phyloP scores from a whole-genome alignment of 2,888 invertebrate genomes.

The Eupithecia exiguata region DNA sequence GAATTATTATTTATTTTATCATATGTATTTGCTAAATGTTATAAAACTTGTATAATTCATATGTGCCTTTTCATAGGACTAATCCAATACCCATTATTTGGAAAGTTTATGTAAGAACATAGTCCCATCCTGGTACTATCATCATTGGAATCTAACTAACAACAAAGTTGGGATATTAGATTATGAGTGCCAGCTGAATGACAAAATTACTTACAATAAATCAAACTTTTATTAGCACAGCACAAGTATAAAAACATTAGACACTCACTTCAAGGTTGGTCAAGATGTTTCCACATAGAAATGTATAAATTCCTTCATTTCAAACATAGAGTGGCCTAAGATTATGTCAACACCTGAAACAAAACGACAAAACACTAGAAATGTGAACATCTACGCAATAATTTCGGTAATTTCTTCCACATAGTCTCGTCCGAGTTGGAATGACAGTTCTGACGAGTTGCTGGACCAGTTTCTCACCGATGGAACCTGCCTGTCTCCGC shows the following conservation, averaged over 20 bases:
- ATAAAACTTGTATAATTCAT: neutral
- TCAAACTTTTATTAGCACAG: slow-evolving; percentile 45
- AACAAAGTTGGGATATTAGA: neutral
- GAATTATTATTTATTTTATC: neutral
- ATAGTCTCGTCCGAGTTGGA: slow-evolving; percentile 59
- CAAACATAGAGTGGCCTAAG: slow-evolving; percentile 57
- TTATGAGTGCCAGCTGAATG: neutral
- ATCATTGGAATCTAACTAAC: neutral
- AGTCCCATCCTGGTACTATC: too few species aligned
- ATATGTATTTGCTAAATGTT: neutral
- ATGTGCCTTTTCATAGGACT: neutral
- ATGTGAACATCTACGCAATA: slow-evolving; percentile 41
- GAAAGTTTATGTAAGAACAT: neutral
- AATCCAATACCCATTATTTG: neutral
- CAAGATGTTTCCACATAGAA: slow-evolving; percentile 78
- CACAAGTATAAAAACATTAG: slow-evolving; percentile 21
- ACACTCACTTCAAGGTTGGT: slow-evolving; percentile 82
- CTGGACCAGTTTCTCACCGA: slow-evolving; percentile 75
- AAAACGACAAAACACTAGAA: slow-evolving; percentile 36
- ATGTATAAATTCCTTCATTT: slow-evolving; percentile 72
- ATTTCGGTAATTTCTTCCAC: slow-evolving; percentile 53
- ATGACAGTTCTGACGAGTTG: slow-evolving; percentile 81
- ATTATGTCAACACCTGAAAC: slow-evolving; percentile 63
- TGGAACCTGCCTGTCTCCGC: slow-evolving; percentile 55
- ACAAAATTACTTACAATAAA: neutral